Conservation (phyloP, 2,113 vertebrate species). For the Mormoops blainvillei region DNA sequence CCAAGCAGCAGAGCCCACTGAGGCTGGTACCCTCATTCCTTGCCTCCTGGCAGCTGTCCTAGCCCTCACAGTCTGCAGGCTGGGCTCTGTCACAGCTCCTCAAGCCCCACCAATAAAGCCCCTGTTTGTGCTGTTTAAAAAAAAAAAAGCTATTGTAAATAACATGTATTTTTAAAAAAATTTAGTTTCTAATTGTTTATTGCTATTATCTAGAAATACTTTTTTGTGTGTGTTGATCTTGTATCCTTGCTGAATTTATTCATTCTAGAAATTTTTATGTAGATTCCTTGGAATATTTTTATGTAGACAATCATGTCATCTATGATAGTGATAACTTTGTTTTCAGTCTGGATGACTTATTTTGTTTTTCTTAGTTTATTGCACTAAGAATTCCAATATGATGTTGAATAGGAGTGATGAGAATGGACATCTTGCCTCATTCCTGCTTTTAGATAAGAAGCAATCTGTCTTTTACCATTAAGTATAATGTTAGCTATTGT, state of each 20-base stretch:
- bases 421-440: not conserved
- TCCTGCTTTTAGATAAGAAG: not conserved
- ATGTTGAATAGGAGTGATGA: not conserved
- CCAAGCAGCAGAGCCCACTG: not conserved
- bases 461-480: not conserved
- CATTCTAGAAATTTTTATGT: not conserved
- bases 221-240: not conserved
- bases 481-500: not conserved
- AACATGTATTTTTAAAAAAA: not conserved
- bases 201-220: not conserved
- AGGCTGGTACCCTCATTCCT: not conserved
- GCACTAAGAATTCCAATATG: not conserved
- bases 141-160: not conserved
- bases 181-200: not conserved
- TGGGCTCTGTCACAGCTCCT: not conserved
- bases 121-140: not conserved
- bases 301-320: not conserved
- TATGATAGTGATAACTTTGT: not conserved
- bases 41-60: not conserved
- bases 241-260: not conserved
- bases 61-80: not conserved
- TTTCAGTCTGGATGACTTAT: not conserved
- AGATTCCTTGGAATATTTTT: not conserved
- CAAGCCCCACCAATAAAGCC: slow-evolving; percentile 23
- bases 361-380: not conserved